A percentile compares a stretch with the other conserved stretches of the same genome.
These are phyloP conservation scores for Drosophila bocki DNA, from an alignment of 1,140 invertebrate species.

Conservation along the genomic window DNA sequence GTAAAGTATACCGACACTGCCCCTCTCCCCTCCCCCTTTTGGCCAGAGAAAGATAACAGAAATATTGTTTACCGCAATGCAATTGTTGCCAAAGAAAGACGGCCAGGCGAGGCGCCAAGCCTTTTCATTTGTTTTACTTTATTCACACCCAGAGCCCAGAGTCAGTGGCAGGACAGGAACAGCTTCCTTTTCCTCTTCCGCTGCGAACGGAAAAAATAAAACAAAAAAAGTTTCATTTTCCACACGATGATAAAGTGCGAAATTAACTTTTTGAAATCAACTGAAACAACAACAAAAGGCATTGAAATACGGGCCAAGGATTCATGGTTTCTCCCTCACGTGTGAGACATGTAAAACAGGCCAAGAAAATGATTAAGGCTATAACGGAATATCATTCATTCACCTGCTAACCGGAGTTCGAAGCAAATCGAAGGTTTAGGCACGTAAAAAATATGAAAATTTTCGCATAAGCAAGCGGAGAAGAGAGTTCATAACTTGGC, in stretches of 20 bases:
- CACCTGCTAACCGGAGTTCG: conserved; percentile 17
- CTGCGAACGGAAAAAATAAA: conserved; percentile 18
- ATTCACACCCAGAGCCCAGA: conserved; percentile 67
- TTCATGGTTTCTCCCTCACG: not conserved
- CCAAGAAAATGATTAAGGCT: conserved; percentile 24
- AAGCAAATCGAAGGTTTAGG: conserved; percentile 40
- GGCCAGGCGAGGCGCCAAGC: conserved; percentile 5
- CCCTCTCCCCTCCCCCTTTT: not conserved
- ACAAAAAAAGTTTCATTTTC: conserved; percentile 70
- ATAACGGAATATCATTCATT: conserved; percentile 35
- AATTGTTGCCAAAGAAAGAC: conserved; percentile 78
- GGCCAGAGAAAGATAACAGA: conserved; percentile 69
- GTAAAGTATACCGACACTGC: conserved; percentile 68
- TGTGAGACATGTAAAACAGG: conserved; percentile 47
- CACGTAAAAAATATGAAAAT: conserved; percentile 81
- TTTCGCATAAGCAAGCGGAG: too few species aligned
- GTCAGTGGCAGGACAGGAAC: conserved; percentile 58
- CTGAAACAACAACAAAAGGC: conserved; percentile 48
- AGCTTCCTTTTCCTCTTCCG: conserved; percentile 72
- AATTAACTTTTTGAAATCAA: conserved; percentile 81
- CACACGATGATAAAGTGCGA: conserved; percentile 77
- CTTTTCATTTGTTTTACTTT: conserved; percentile 80
- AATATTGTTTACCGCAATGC: conserved; percentile 82
- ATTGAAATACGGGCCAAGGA: conserved; percentile 40
- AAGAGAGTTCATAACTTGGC: conserved; percentile 65